These are phyloP conservation scores for Clarias macrocephalus DNA, from an alignment of 2,113 vertebrate genomes.

Conservation along the genomic window DNA sequence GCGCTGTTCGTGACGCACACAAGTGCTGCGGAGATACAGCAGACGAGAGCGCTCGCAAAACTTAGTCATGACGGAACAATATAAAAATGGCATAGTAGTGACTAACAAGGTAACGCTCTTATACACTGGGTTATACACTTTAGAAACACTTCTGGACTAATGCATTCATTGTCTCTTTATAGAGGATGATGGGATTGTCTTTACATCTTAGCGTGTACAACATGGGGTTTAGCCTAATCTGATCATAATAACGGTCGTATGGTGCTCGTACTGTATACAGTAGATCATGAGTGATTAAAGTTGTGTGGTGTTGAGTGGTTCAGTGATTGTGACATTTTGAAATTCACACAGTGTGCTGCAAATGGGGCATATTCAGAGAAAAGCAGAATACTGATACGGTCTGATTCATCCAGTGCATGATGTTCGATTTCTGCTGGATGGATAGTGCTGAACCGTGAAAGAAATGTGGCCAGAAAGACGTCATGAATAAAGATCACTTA, in stretches of 20 bases:
- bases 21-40: constrained; percentile 1
- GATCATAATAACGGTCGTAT: background rate
- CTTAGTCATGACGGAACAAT: background rate
- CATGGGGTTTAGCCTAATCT: background rate
- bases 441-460: background rate
- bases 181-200: background rate
- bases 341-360: background rate
- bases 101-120: background rate
- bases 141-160: background rate
- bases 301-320: background rate
- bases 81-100: background rate
- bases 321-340: background rate
- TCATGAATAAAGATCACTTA: too few relatives aligned
- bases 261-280: background rate
- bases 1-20: constrained; percentile 1
- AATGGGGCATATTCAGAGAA: background rate
- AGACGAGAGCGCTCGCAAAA: background rate
- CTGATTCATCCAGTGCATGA: background rate
- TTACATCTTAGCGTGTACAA: background rate
- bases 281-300: background rate
- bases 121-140: background rate
- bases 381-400: background rate
- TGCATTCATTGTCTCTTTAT: background rate
- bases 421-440: background rate
- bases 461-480: too few relatives aligned